These are phyloP conservation scores for Ophiothrix spiculata DNA, from an alignment of 35 echinoderm and acorn worm species.

Conservation along the genomic window DNA sequence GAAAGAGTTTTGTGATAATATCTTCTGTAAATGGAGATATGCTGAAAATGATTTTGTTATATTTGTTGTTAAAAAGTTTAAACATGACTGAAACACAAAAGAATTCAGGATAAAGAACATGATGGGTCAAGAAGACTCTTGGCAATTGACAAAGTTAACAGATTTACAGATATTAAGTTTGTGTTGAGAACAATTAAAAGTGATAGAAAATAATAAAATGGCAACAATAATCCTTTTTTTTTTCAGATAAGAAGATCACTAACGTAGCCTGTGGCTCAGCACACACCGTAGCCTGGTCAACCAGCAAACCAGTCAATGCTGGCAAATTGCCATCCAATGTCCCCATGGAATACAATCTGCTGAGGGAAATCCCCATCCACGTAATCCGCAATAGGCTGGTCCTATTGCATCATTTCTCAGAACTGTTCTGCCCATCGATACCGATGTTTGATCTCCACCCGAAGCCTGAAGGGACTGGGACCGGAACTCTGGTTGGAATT, in stretches of 20 bases:
- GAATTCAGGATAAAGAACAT: too few relatives aligned
- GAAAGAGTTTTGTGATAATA: too few relatives aligned
- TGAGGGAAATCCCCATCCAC: slow-evolving; percentile 81
- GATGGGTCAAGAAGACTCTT: too few relatives aligned
- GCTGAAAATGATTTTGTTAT: too few relatives aligned
- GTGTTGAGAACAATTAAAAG: too few relatives aligned
- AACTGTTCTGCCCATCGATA: slow-evolving; percentile 97
- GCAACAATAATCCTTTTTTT: too few relatives aligned
- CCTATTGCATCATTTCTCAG: slow-evolving; percentile 91
- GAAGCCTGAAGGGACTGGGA: slow-evolving; percentile 47
- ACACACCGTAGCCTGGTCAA: slow-evolving; percentile 98
- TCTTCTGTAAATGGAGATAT: too few relatives aligned
- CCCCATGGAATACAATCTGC: slow-evolving; percentile 99
- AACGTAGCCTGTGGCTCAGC: slow-evolving; percentile 97
- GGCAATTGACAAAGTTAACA: too few relatives aligned
- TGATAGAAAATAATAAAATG: too few relatives aligned
- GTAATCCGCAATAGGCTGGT: slow-evolving; percentile 88
- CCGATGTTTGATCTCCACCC: slow-evolving; percentile 94
- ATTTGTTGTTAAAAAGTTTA: too few relatives aligned
- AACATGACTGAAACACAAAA: too few relatives aligned
- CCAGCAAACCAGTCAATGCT: slow-evolving; percentile 95
- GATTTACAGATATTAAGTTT: too few relatives aligned
- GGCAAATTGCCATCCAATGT: slow-evolving; percentile 70
- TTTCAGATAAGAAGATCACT: slow-evolving; percentile 92
- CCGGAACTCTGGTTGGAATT: slow-evolving; percentile 65